Evolutionary conservation across 1,140 invertebrate species (phyloP).

Genomic region (Drosophila pseudoananassae): DNA sequence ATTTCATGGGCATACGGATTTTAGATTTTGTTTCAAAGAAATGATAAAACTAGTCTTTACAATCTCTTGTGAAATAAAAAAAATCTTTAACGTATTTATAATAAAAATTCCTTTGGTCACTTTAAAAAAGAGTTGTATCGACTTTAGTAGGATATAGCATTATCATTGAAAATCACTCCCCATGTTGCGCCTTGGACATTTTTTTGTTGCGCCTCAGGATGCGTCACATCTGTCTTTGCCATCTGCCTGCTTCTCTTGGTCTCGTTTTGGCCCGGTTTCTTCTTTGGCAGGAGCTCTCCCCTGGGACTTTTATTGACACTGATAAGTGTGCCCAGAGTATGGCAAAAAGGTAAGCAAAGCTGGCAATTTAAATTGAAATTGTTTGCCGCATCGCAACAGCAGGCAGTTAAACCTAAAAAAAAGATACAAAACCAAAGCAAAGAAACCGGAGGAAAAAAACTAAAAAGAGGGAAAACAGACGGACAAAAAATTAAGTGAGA

Average conservation of each 20-base stretch:
- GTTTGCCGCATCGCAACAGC: slow-evolving; percentile 76
- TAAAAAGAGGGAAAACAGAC: slow-evolving; percentile 43
- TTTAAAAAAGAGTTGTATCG: too few relatives aligned
- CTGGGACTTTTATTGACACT: slow-evolving; percentile 78
- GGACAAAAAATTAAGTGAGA: slow-evolving; percentile 78
- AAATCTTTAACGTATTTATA: too few relatives aligned
- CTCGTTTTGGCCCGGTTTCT: slow-evolving; percentile 32
- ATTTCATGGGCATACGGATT: too few relatives aligned
- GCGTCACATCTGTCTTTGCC: slow-evolving; percentile 53
- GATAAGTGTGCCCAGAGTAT: slow-evolving; percentile 77
- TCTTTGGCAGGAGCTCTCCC: slow-evolving; percentile 51
- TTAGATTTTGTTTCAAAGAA: too few relatives aligned
- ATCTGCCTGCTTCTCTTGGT: slow-evolving; percentile 17
- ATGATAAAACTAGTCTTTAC: too few relatives aligned
- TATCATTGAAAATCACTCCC: neutral
- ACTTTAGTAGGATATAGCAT: neutral
- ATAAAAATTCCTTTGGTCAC: too few relatives aligned
- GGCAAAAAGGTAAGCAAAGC: slow-evolving; percentile 77
- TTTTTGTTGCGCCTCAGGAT: slow-evolving; percentile 17
- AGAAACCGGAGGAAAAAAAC: slow-evolving; percentile 25
- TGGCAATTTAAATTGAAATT: slow-evolving; percentile 81
- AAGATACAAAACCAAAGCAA: slow-evolving; percentile 12
- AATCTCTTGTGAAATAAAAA: too few relatives aligned
- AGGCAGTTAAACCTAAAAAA: slow-evolving; percentile 57
- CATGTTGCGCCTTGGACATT: neutral